Percentiles rank a stretch among this genome's conserved stretches.
phyloP scores from a whole-genome alignment of 1,140 invertebrate genomes.

The Oncopodura yosiiana region DNA sequence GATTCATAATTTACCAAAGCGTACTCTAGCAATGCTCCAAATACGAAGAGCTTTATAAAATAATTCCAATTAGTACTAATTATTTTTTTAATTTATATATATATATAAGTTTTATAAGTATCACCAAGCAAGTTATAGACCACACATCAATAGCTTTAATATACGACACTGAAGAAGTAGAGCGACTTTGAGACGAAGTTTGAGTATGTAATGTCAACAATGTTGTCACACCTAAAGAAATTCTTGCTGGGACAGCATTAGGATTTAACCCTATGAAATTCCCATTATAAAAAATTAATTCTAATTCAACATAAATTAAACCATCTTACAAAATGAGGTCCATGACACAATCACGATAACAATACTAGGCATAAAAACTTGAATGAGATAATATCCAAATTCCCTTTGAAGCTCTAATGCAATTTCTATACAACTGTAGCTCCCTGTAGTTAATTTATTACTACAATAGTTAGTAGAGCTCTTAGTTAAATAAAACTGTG shows the following conservation, averaged over 20 bases:
- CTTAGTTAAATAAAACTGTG: too few species aligned
- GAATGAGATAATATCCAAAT: conserved; percentile 49
- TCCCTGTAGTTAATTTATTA: too few species aligned
- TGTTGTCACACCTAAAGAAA: conserved; percentile 49
- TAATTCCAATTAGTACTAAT: too few species aligned
- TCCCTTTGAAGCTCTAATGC: conserved; percentile 45
- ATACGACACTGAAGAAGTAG: conserved; percentile 61
- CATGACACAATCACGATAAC: conserved; percentile 51
- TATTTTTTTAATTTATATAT: too few species aligned
- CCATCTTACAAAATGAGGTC: conserved; percentile 50
- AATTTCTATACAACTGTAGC: conserved; percentile 47
- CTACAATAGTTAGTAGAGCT: too few species aligned
- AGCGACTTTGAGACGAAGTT: conserved; percentile 51
- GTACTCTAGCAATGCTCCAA: conserved; percentile 48
- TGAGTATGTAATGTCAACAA: conserved; percentile 50
- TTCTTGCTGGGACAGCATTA: conserved; percentile 47
- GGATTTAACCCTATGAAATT: conserved; percentile 41
- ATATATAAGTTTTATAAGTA: too few species aligned
- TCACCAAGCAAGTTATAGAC: conserved; percentile 49
- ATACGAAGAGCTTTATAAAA: too few species aligned
- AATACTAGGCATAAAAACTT: conserved; percentile 45
- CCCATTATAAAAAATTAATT: too few species aligned
- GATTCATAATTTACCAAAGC: conserved; percentile 51
- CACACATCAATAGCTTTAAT: conserved; percentile 43
- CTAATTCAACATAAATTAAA: too few species aligned